A percentile compares a stretch with the other conserved stretches of the same genome.
These are phyloP conservation scores for Myopa tessellatipennis DNA, from an alignment of 2,888 invertebrate genomes.

Conservation along the genomic window DNA sequence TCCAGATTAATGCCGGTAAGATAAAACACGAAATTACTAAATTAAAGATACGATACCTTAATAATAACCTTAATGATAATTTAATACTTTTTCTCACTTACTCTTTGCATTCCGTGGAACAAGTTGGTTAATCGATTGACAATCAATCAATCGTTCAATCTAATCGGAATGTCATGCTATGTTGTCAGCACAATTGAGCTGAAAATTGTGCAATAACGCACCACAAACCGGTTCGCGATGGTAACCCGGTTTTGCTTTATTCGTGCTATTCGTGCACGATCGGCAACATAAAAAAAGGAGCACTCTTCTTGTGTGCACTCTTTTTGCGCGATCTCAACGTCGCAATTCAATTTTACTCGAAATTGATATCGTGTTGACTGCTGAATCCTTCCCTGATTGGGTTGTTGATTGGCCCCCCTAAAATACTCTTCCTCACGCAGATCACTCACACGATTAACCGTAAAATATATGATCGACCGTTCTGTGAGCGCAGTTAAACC, in stretches of 20 bases:
- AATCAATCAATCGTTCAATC: not conserved
- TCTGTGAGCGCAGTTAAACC: slow-evolving; percentile 9
- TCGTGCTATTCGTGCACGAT: not conserved
- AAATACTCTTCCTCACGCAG: too few species aligned
- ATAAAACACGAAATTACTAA: too few species aligned
- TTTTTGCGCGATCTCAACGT: not conserved
- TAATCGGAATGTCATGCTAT: not conserved
- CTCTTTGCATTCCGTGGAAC: not conserved
- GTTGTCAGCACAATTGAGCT: too few species aligned
- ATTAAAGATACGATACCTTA: too few species aligned
- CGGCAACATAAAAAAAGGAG: not conserved
- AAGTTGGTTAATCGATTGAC: not conserved
- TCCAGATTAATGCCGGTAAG: too few species aligned
- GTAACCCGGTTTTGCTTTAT: too few species aligned
- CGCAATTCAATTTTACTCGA: not conserved
- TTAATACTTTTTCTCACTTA: not conserved
- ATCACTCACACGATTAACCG: too few species aligned
- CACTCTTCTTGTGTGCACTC: not conserved
- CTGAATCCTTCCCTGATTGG: too few species aligned
- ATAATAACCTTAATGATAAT: too few species aligned
- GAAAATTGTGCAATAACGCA: not conserved
- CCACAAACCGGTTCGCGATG: not conserved
- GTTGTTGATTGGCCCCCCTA: too few species aligned
- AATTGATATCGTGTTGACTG: too few species aligned
- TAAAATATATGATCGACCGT: not conserved